Base-by-base conservation (phyloP, 2,888 invertebrate species). In the Dioctria linearis region DNA sequence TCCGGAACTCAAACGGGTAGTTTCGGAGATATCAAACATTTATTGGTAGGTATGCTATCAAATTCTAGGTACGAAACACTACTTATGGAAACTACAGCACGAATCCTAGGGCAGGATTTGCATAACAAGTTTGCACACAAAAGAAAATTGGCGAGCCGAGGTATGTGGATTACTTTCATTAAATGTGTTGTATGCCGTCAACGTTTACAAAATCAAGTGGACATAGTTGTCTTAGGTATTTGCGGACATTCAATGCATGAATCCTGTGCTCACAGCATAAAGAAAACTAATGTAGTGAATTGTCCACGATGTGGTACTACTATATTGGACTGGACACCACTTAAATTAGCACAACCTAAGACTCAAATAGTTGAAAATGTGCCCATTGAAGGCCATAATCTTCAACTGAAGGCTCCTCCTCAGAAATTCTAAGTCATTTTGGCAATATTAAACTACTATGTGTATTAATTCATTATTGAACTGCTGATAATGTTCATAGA, bases 51-150 rank as follows among this genome's bases (percentile, higher is more conserved):
- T 78, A 95, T 96, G 90, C 89, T 95, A 82, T 92, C 93, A 25
- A 95, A 95, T 85, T 95, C 94, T 82, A 91, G 92, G 51, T 94
- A 94, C 86, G 95, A 96, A 86, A 92, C 93, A 85, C 91, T 93
- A 67, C 90, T 95, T 84, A 90, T 95, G 84, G 91, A 92, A 83
- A 92, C 93, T 0, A 93, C 93, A 3, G 91, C 93, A 66, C 91
- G 91, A 37, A 66, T 78, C 57, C 89, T 94, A 61, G 92, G 94
- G 84, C 90, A 92, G 78, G 94, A 95, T 89, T 90, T 95, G 75
- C 94, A 94, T 85, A 89, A 90, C 78, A 84, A 88, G 78, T 87
- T 90, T 42, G 85, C 85, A 0, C 84, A 86, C 63, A 85, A 86
- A 4, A 85, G 85, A 9, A 84, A 81, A 11, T 79, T 84, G 25